phyloP scores from a whole-genome alignment of 1,140 invertebrate species.

The Solen grandis region DNA sequence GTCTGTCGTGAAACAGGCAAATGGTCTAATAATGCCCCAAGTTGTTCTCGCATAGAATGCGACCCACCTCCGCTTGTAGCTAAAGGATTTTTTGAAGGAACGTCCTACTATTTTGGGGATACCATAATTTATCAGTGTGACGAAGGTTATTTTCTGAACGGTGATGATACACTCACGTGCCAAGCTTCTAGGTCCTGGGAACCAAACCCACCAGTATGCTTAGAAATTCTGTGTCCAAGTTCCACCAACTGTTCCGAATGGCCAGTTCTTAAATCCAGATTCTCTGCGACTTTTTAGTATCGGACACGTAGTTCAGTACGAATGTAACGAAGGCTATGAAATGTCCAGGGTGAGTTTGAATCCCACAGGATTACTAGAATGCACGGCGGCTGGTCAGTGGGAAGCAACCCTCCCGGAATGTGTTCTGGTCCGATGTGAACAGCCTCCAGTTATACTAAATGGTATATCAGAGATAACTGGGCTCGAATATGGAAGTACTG shows the following conservation, averaged over 20 bases:
- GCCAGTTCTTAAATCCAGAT: neutral
- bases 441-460: slow-evolving; percentile 64
- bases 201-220: neutral
- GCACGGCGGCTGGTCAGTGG: slow-evolving; percentile 71
- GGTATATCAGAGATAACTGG: slow-evolving; percentile 38
- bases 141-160: slow-evolving; percentile 87
- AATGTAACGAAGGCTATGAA: slow-evolving; percentile 75
- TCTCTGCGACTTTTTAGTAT: slow-evolving; percentile 61
- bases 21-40: slow-evolving; percentile 77
- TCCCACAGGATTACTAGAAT: slow-evolving; percentile 60
- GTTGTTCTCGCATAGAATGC: slow-evolving; percentile 75
- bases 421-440: slow-evolving; percentile 61
- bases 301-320: slow-evolving; percentile 69
- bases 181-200: slow-evolving; percentile 92
- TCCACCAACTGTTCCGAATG: slow-evolving; percentile 30
- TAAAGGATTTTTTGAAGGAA: slow-evolving; percentile 66
- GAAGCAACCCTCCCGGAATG: slow-evolving; percentile 68
- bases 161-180: slow-evolving; percentile 89
- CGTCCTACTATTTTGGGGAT: slow-evolving; percentile 58
- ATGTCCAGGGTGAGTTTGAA: slow-evolving; percentile 59
- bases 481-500: slow-evolving; percentile 21
- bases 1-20: slow-evolving; percentile 75
- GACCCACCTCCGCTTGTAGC: slow-evolving; percentile 58
- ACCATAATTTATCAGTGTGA: slow-evolving; percentile 89
- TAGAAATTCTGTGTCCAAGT: slow-evolving; percentile 32